Evolutionary conservation across 2,797 vertebrate species (phyloP), one percentile per base, ranked within the genome.

Genomic region (Erpetoichthys calabaricus): DNA sequence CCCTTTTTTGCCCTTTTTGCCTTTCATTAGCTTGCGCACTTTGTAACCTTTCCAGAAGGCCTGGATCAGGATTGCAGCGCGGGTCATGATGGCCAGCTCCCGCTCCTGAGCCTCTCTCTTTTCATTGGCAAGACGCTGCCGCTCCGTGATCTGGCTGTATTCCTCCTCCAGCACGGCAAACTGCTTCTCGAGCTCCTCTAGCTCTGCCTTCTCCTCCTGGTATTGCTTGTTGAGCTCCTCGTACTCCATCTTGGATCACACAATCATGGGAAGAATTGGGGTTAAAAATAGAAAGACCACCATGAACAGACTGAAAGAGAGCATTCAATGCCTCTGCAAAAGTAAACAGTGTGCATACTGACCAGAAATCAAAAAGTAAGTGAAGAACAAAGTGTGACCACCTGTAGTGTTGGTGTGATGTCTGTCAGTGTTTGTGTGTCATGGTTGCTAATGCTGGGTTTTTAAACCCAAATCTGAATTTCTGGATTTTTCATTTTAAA

Each of bases 31-130:
- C 52, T 77, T 82, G 45, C 91, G 85, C 42, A 85, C 80, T 53
- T 75, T 63, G 74, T 81, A 87, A 53, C 90, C 93, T 75, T 82
- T 94, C 91, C 89, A 93, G 67, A 78, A 63, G n/a, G 89, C 81
- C 66, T 97, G 93, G 73, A 87, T 85, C 8, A 80, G 7, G 1
- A 75, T 69, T 51, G 86, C 82, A 0, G 88, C 89, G 4, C 51
- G 66, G n/a, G 70, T 80, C 78, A 78, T 86, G 53, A 63, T 52
- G 63, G 72, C 59, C 59, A 81, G 54, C 56, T 86, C 78, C 58
- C 53, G 76, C 63, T 80, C 68, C 1, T 80, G 83, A 57, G 78
- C 66, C 59, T 73, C 61, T 45, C 67, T 70, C 66, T 72, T 78
- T 64, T 85, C 69, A 60, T 76, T 65, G 0, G 60, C 71, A 47